Percentiles rank a stretch among this genome's conserved stretches.
phyloP scores from a whole-genome alignment of 2,888 invertebrate species.

The Acanthacorydalis orientalis region DNA sequence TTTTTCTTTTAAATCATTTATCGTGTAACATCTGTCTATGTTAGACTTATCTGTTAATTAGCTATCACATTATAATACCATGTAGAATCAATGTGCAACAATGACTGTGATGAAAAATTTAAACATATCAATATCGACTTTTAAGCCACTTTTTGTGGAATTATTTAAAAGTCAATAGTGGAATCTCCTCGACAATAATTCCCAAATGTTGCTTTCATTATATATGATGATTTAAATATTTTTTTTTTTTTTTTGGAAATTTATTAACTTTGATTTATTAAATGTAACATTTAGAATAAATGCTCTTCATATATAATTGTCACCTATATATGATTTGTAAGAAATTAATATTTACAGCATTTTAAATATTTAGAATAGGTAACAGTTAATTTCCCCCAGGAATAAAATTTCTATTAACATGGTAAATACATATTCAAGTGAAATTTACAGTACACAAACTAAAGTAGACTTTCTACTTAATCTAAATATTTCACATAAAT shows the following conservation, averaged over 20 bases:
- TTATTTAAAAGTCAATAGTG: not conserved
- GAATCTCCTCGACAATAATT: not conserved
- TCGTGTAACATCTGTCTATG: too few relatives aligned
- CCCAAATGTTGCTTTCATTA: too few relatives aligned
- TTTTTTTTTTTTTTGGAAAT: not conserved
- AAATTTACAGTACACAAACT: too few relatives aligned
- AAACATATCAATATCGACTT: not conserved
- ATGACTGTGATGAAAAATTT: not conserved
- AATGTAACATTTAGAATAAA: not conserved
- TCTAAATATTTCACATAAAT: too few relatives aligned
- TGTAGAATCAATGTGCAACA: too few relatives aligned
- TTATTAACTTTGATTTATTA: not conserved
- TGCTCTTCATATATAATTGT: not conserved
- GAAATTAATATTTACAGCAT: not conserved
- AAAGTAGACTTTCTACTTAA: too few relatives aligned
- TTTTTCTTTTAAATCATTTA: too few relatives aligned
- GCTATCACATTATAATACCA: too few relatives aligned
- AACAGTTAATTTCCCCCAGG: too few relatives aligned
- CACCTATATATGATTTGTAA: not conserved
- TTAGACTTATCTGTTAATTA: too few relatives aligned
- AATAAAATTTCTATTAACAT: not conserved
- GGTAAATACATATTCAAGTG: not conserved
- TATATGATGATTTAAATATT: not conserved
- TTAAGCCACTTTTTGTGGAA: not conserved
- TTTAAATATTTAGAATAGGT: too few relatives aligned